Evolutionary conservation across 2,113 vertebrate species (phyloP).

Genomic region (Hippocampus comes): DNA sequence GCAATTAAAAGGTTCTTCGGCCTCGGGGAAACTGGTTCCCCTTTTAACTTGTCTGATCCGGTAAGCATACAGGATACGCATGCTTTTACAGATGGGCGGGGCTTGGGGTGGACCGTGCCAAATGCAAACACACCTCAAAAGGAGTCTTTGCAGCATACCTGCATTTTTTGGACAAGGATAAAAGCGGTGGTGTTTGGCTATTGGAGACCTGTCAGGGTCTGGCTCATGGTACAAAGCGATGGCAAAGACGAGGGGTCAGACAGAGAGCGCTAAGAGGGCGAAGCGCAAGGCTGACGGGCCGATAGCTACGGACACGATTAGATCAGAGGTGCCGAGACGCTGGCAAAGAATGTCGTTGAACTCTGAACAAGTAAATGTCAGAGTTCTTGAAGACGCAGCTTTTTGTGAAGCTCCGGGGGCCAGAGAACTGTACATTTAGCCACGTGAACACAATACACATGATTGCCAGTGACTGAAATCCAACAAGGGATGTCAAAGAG

Average conservation of each 20-base stretch:
- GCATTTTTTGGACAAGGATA: conserved; percentile 59
- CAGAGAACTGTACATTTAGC: background rate
- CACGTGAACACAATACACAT: conserved; percentile 14
- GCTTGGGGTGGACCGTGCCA: conserved; percentile 44
- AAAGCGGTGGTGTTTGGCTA: conserved; percentile 62
- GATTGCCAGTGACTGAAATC: conserved; percentile 31
- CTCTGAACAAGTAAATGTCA: background rate
- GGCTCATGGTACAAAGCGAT: conserved; percentile 30
- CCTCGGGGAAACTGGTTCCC: conserved; percentile 41
- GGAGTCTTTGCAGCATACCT: conserved; percentile 50
- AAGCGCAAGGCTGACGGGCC: conserved; percentile 15
- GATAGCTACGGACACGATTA: conserved; percentile 22
- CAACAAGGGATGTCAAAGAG: conserved; percentile 26
- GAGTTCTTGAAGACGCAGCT: background rate
- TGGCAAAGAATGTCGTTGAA: conserved; percentile 8
- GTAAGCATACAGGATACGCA: conserved; percentile 62
- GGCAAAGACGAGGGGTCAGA: conserved; percentile 34
- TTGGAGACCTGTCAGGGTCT: conserved; percentile 34
- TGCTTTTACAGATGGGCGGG: conserved; percentile 55
- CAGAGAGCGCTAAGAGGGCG: conserved; percentile 19
- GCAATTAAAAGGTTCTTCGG: conserved; percentile 46
- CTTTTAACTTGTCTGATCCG: conserved; percentile 61
- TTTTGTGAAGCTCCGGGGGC: background rate
- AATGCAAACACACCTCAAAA: conserved; percentile 64
- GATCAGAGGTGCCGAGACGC: conserved; percentile 25